Evolutionary conservation across 2,888 invertebrate genomes (phyloP).

Genomic region (Fissipunctia ypsillon): DNA sequence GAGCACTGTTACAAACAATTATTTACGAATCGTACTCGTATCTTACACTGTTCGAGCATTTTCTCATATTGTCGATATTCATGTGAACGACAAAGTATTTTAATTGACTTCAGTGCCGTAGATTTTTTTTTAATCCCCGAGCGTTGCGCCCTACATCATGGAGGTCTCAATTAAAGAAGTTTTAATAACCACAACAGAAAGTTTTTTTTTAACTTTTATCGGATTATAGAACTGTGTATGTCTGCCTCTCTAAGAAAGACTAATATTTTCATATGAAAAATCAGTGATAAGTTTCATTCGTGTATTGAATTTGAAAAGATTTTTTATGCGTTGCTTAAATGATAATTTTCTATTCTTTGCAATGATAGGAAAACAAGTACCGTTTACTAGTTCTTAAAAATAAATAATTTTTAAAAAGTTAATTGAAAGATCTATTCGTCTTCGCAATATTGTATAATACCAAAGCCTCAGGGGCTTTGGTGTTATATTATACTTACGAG

Average conservation of each 20-base stretch:
- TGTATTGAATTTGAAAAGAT: not conserved
- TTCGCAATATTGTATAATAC: not conserved
- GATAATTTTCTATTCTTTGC: not conserved
- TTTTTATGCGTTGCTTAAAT: not conserved
- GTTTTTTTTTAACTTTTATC: conserved; percentile 9
- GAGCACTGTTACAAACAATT: conserved; percentile 9
- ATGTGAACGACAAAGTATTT: conserved; percentile 3
- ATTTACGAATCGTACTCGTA: too few species aligned
- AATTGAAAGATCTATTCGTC: not conserved
- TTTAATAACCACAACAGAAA: conserved; percentile 36
- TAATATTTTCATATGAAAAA: conserved; percentile 28
- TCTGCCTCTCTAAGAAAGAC: not conserved
- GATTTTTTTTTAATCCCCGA: conserved; percentile 4
- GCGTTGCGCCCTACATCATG: not conserved
- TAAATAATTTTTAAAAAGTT: not conserved
- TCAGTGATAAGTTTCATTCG: not conserved
- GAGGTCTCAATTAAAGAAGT: conserved; percentile 45
- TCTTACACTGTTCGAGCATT: not conserved
- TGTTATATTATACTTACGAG: too few species aligned
- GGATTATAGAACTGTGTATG: conserved; percentile 5
- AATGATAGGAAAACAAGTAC: not conserved
- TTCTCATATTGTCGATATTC: not conserved
- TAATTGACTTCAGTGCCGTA: not conserved
- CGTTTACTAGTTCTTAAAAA: not conserved
- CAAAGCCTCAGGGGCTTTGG: too few species aligned